phyloP scores from a whole-genome alignment of 2,797 vertebrate genomes.

The Myotis pilosus region DNA sequence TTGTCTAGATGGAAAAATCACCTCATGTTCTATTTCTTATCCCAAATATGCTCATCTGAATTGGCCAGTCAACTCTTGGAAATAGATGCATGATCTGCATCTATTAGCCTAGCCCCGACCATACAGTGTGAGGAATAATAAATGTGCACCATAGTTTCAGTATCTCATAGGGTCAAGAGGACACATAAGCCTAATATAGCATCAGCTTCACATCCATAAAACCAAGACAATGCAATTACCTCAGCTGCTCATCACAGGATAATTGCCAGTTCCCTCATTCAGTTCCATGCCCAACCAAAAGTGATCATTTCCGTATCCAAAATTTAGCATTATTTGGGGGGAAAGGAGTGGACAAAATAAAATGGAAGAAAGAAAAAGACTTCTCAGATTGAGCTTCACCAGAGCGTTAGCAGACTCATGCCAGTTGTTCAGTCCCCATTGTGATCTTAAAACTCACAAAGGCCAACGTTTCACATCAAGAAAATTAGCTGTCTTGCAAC shows the following conservation, averaged over 20 bases:
- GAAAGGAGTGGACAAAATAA: not conserved
- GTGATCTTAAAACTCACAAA: not conserved
- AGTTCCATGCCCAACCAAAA: not conserved
- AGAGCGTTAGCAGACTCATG: not conserved
- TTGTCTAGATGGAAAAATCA: not conserved
- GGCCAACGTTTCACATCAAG: not conserved
- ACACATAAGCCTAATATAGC: not conserved
- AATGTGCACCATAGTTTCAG: not conserved
- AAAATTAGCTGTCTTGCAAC: not conserved
- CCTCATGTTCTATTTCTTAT: constrained; percentile 12
- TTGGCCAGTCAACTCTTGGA: not conserved
- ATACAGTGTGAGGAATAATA: not conserved
- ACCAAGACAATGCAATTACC: not conserved
- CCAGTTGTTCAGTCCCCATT: not conserved
- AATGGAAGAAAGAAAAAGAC: not conserved
- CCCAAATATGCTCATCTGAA: not conserved
- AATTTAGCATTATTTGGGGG: not conserved
- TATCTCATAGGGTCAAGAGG: not conserved
- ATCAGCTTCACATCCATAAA: not conserved
- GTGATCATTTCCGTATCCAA: not conserved
- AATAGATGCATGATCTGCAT: not conserved
- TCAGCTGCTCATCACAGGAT: not conserved
- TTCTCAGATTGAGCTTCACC: not conserved
- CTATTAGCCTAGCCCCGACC: not conserved
- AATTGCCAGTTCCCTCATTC: not conserved